These are phyloP conservation scores for Venturia canescens DNA, from an alignment of 1,140 invertebrate species.

Conservation along the genomic window DNA sequence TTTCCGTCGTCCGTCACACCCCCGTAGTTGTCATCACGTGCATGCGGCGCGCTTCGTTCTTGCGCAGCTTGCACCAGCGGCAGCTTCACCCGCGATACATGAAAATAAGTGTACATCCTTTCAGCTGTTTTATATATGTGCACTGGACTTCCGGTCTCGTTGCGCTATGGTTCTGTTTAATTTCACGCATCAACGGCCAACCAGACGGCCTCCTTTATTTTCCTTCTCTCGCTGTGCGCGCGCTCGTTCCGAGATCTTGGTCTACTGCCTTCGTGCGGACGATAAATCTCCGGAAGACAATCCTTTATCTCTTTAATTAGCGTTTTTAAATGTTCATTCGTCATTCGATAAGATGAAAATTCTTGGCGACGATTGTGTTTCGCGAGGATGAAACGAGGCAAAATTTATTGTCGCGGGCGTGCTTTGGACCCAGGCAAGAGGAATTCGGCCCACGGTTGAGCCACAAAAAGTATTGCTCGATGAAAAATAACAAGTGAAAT, in stretches of 20 bases:
- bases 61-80: not conserved
- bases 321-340: constrained; percentile 46
- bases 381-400: no score
- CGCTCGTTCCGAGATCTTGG: constrained; percentile 14
- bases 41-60: not conserved
- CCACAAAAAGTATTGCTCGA: not conserved
- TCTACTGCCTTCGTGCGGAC: not conserved
- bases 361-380: not conserved
- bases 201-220: constrained; percentile 2
- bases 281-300: constrained; percentile 41
- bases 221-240: not conserved
- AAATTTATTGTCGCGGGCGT: no score
- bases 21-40: constrained; percentile 20
- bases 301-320: constrained; percentile 51
- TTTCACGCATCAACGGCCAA: constrained; percentile 29
- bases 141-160: constrained; percentile 18
- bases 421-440: no score
- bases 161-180: constrained; percentile 5
- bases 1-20: constrained; percentile 22
- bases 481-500: not conserved
- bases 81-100: not conserved
- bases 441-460: not conserved
- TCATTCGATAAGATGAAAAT: not conserved
- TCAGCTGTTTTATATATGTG: not conserved
- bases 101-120: constrained; percentile 6